Conservation (phyloP, 2,888 invertebrate genomes). For the Noctuana brunneofusca region DNA sequence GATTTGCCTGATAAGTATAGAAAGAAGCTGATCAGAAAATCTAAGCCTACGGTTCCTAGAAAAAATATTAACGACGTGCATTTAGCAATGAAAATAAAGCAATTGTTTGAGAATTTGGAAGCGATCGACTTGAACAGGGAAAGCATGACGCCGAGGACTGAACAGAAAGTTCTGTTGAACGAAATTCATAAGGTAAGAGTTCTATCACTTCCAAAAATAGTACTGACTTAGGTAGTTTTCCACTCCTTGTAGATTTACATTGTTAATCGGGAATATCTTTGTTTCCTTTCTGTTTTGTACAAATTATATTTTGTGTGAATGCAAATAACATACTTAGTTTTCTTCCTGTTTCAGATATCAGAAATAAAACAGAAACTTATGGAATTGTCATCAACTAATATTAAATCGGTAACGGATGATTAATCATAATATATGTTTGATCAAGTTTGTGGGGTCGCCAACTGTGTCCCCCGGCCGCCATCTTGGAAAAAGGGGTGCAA, state of each 20-base stretch:
- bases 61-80: slow-evolving; percentile 63
- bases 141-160: slow-evolving; percentile 75
- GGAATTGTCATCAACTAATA: slow-evolving; percentile 66
- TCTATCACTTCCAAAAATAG: neutral
- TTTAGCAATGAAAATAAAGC: slow-evolving; percentile 71
- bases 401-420: slow-evolving; percentile 51
- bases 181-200: slow-evolving; percentile 83
- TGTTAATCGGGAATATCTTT: no score
- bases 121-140: slow-evolving; percentile 67
- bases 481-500: neutral
- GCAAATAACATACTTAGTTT: neutral
- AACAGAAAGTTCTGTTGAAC: slow-evolving; percentile 77
- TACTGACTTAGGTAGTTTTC: no score
- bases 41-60: slow-evolving; percentile 62
- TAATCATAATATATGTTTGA: slow-evolving; percentile 34
- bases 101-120: slow-evolving; percentile 71
- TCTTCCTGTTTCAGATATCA: slow-evolving; percentile 71
- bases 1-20: slow-evolving; percentile 74
- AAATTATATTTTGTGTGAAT: no score
- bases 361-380: slow-evolving; percentile 81
- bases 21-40: slow-evolving; percentile 53
- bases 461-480: no score
- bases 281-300: no score
- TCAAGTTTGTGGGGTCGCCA: no score
- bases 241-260: neutral